Conservation (phyloP, 2,888 invertebrate species). For the Cordylochernes scorpioides region DNA sequence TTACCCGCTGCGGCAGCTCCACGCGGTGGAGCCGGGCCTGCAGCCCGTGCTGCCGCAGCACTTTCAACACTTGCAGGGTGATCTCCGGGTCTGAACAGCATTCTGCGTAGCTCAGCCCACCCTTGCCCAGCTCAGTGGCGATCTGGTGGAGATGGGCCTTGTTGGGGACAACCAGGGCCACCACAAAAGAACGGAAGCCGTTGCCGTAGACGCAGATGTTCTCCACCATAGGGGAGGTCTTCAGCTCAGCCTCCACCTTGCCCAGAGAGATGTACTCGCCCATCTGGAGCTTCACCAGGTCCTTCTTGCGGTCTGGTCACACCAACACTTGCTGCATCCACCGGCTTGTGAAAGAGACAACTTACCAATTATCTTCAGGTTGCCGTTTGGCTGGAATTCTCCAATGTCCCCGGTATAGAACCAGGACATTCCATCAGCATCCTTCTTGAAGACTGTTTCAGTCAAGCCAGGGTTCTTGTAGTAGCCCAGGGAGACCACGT, state of each 20-base stretch:
- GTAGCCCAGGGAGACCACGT: conserved; percentile 72
- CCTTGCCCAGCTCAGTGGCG: conserved; percentile 7
- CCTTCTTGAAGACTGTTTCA: conserved; percentile 50
- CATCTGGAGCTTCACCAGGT: conserved; percentile 81
- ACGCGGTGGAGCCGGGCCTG: conserved; percentile 22
- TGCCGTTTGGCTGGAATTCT: conserved; percentile 72
- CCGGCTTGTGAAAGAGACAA: too few relatives aligned
- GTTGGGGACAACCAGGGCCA: conserved; percentile 65
- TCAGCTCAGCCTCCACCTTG: conserved; percentile 79
- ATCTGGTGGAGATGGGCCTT: conserved; percentile 9
- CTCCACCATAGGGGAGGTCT: conserved; percentile 76
- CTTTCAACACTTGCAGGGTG: conserved; percentile 2
- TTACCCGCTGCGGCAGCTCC: conserved; percentile 25
- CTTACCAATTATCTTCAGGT: conserved; percentile 78
- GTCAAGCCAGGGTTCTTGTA: conserved; percentile 34
- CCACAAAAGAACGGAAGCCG: conserved; percentile 50
- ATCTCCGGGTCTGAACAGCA: conserved; percentile 10
- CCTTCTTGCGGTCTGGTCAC: too few relatives aligned
- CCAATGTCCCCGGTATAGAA: conserved; percentile 91
- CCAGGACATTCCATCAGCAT: conserved; percentile 56
- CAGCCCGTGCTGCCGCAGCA: conserved; percentile 4
- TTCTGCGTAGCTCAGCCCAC: conserved; percentile 4
- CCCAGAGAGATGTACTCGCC: conserved; percentile 95
- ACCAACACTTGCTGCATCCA: too few relatives aligned
- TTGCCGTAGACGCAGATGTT: conserved; percentile 94